phyloP scores from a whole-genome alignment of 1,140 invertebrate species.

The Drosophila elegans region DNA sequence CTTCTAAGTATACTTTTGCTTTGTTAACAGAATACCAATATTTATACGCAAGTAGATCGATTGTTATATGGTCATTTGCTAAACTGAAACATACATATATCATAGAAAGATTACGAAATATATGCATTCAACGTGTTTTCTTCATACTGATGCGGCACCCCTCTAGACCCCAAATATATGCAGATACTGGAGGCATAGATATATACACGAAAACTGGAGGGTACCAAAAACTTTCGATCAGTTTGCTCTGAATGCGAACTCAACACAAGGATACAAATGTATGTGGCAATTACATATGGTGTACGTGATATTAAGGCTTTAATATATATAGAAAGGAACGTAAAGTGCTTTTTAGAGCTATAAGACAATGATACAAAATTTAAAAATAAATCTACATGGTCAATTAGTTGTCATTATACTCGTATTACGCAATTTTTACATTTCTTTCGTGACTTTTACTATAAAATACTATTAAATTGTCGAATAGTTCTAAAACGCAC shows the following conservation, averaged over 20 bases:
- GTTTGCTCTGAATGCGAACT: conserved; percentile 19
- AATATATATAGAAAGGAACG: conserved; percentile 6
- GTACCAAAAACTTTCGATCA: conserved; percentile 33
- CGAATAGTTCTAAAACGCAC: conserved; percentile 24
- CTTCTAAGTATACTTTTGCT: conserved; percentile 57
- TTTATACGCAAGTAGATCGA: conserved; percentile 39
- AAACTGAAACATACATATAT: conserved; percentile 50
- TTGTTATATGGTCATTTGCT: conserved; percentile 37
- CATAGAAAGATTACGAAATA: conserved; percentile 50
- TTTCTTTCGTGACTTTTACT: background rate
- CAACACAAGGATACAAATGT: conserved; percentile 41
- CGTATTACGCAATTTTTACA: no score
- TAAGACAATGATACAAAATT: background rate
- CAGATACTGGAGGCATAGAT: conserved; percentile 28
- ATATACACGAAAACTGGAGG: conserved; percentile 43
- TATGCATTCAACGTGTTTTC: conserved; percentile 33
- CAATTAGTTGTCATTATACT: no score
- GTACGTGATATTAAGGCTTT: conserved; percentile 16
- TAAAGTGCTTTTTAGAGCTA: conserved; percentile 22
- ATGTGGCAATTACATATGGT: conserved; percentile 43
- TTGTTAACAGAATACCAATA: conserved; percentile 52
- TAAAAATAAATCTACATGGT: background rate
- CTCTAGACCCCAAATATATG: conserved; percentile 32
- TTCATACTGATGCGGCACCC: conserved; percentile 32
- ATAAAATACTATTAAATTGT: background rate